Evolutionary conservation across 2,888 invertebrate genomes (phyloP).

Genomic region (Leptothorax acervorum): DNA sequence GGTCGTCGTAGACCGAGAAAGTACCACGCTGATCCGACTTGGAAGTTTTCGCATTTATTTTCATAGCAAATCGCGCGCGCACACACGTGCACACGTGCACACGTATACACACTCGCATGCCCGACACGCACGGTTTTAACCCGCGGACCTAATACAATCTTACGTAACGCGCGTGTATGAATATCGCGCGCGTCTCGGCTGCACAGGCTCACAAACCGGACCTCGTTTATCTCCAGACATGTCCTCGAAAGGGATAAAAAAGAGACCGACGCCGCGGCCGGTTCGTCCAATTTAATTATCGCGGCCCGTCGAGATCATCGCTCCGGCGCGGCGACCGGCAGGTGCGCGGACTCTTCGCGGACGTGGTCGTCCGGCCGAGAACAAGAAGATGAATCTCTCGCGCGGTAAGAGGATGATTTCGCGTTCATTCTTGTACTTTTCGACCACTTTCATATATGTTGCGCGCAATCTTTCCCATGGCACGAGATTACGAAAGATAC

Average conservation of each 20-base stretch:
- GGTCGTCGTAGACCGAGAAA: conserved; percentile 78
- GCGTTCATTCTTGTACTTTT: not conserved
- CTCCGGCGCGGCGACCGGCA: not conserved
- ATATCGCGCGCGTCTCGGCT: not conserved
- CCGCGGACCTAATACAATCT: not conserved
- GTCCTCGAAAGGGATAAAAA: not conserved
- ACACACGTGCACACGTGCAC: too few relatives aligned
- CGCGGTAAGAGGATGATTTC: not conserved
- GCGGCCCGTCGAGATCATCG: not conserved
- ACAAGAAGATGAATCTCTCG: not conserved
- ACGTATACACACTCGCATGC: too few relatives aligned
- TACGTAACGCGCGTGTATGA: not conserved
- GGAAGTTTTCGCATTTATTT: conserved; percentile 33
- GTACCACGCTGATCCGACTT: conserved; percentile 72
- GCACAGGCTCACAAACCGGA: not conserved
- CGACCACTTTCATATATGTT: not conserved
- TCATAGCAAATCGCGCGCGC: conserved; percentile 15
- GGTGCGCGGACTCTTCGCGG: not conserved
- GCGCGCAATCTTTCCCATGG: not conserved
- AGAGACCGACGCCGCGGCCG: too few relatives aligned
- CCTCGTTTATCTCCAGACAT: not conserved
- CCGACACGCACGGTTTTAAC: too few relatives aligned
- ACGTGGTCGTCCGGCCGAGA: not conserved
- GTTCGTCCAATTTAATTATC: not conserved
- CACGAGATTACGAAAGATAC: not conserved